Base-by-base conservation (phyloP, 2,888 invertebrate species). In the Chrysolina americana region DNA sequence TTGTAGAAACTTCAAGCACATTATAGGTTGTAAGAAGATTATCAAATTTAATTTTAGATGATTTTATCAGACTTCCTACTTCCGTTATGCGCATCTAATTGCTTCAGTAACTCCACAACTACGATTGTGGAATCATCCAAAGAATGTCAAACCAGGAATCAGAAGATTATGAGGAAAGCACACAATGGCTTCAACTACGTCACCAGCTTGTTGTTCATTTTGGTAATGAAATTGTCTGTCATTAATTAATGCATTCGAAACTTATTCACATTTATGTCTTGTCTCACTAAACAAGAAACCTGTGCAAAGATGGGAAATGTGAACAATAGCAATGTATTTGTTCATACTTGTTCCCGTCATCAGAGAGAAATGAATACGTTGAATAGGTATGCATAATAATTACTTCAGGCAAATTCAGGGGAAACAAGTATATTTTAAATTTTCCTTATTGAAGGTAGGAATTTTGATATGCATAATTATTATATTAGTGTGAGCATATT, bases 291-390 rank as follows among this genome's bases (percentile, higher is more conserved):
- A 21, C 21, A 23, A 53, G 53, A 53, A 53, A 53, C 53, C 53
- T 53, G 11, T 53, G 53, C 53, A 53, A 53, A 53, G 53, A 13
- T 53, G 53, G 53, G 53, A 11, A 21, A 53, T 21, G 13, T 2
- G 21, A 53, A 53, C 53, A 53, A 53, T 53, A 53, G 21, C 15
- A 19, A 53, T 11, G 17, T 53, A 53, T 21, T 53, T 53, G 53
- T 21, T 19, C 19, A 13, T 13, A 4, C 23, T 21, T 44, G 44
- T 15, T 44, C 5, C 5, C 21, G 4, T 21, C 53, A 21, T 53
- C 0, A 21, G 53, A 53, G 53, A 21, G 53, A 1, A 53, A 53
- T 23, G 13, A 53, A 15, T n/a, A n/a, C 53, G 53, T 13, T 53
- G 0, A 53, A 1, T 6, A 19, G 5, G 19, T 21, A 53, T 21